Percentiles rank a stretch among this genome's conserved stretches.
Evolutionary conservation across 2,888 invertebrate species (phyloP).

Genomic region (Atethmia centrago): DNA sequence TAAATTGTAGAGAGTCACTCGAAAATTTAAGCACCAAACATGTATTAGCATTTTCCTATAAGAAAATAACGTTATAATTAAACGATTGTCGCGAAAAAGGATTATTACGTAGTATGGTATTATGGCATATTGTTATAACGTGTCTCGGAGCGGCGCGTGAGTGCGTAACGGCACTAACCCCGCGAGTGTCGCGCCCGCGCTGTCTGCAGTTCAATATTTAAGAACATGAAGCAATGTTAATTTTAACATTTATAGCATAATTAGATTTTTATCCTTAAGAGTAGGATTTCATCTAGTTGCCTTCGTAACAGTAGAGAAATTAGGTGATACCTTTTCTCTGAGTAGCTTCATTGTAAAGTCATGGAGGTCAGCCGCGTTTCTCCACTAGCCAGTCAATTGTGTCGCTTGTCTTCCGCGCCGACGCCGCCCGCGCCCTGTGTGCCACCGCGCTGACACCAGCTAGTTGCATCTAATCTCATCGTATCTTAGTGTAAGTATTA

Average conservation of each 20-base stretch:
- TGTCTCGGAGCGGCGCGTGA: conserved; percentile 65
- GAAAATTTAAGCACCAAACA: conserved; percentile 86
- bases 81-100: conserved; percentile 68
- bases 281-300: conserved; percentile 91
- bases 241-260: conserved; percentile 89
- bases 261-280: conserved; percentile 90
- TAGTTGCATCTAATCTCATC: conserved; percentile 81
- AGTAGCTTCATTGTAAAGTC: conserved; percentile 84
- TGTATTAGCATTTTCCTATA: conserved; percentile 83
- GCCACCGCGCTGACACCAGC: conserved; percentile 81
- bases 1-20: conserved; percentile 79
- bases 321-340: conserved; percentile 89
- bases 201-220: conserved; percentile 78
- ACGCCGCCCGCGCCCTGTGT: conserved; percentile 28
- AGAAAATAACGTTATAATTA: conserved; percentile 74
- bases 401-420: conserved; percentile 80
- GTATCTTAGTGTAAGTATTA: conserved; percentile 80
- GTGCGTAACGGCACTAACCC: conserved; percentile 85
- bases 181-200: conserved; percentile 57
- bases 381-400: conserved; percentile 84
- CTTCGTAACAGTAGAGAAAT: conserved; percentile 89
- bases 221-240: conserved; percentile 89
- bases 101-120: conserved; percentile 66
- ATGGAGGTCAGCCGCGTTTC: conserved; percentile 79
- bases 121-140: conserved; percentile 68